Base-by-base conservation (phyloP, 1,140 invertebrate genomes). In the Diachasmimorpha longicaudata region DNA sequence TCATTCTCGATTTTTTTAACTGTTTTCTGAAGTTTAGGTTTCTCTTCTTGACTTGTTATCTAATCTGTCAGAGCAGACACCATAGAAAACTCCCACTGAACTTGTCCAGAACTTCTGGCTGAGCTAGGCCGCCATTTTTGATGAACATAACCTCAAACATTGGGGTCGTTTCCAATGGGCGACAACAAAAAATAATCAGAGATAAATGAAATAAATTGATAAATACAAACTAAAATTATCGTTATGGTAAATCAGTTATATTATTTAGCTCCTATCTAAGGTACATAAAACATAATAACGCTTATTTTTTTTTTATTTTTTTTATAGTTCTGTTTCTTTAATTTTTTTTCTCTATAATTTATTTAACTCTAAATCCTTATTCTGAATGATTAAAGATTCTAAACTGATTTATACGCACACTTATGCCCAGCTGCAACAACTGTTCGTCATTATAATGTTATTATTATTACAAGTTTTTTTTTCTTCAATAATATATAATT, bases 211-310 rank as follows among this genome's bases (percentile, higher is more conserved):
- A 10, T 1, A 10, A 42, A 42, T 42, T 13, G 39, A 42, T 6
- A 42, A 10, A 42, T 42, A 42, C 13, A 11, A 11, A 11, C 4
- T 11, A 3, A 42, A 42, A 42, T 42, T 1, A 42, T 42, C 39
- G 13, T 42, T 10, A 4, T 42, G 70, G 75, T 73, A 75, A 78
- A 75, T 78, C 52, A 75, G 73, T 52, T 78, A 73, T 77, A 79
- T 31, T 77, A 79, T n/a, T 79, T 79, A 70, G 78, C 73, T 76
- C 52, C 70, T 77, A 77, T 78, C 75, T 80, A 78, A 76, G 66
- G 78, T 84, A 84, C 83, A 85, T 79, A 83, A 86, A 85, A 84
- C 79, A 80, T 85, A 86, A 85, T 82, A 81, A 83, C 85, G 84
- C 84, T 83, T 81, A 76, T 83, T 70, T 79, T 81, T 80, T 75